Percentiles rank a stretch among this genome's conserved stretches.
Evolutionary conservation across 2,888 invertebrate genomes (phyloP).

Genomic region (Sialis fuliginosa): DNA sequence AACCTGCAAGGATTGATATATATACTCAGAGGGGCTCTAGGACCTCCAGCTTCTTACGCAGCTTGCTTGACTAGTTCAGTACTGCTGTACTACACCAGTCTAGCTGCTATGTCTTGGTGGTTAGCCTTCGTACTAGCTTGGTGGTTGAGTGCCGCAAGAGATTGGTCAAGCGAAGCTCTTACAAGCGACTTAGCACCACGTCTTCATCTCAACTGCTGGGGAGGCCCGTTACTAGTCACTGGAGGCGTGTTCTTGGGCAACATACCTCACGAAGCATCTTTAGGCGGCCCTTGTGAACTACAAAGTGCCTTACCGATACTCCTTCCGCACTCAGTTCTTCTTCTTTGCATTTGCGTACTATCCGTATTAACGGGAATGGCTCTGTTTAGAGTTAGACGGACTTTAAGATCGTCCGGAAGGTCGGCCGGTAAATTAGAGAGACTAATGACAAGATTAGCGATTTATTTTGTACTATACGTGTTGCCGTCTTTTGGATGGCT

Average conservation of each 20-base stretch:
- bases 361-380: conserved; percentile 59
- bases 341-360: conserved; percentile 32
- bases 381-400: conserved; percentile 50
- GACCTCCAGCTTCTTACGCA: conserved; percentile 12
- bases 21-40: conserved; percentile 45
- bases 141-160: conserved; percentile 15
- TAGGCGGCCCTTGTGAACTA: conserved; percentile 62
- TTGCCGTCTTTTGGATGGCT: conserved; percentile 36
- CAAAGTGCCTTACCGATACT: conserved; percentile 45
- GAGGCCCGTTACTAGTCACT: conserved; percentile 75
- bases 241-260: conserved; percentile 74
- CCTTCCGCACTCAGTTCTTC: conserved; percentile 39
- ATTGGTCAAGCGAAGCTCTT: conserved; percentile 18
- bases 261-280: conserved; percentile 67
- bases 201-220: conserved; percentile 28
- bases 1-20: conserved; percentile 62
- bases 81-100: conserved; percentile 1
- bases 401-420: conserved; percentile 33
- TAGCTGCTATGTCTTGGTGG: conserved; percentile 4
- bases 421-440: conserved; percentile 42
- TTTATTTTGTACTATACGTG: conserved; percentile 33
- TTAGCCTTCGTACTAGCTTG: conserved; percentile 3
- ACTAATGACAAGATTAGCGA: conserved; percentile 57
- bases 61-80: conserved; percentile 2
- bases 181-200: conserved; percentile 23